Evolutionary conservation across 2,888 invertebrate species (phyloP), one percentile per base, ranked within the genome.

Genomic region (Dichetophora obliterata): DNA sequence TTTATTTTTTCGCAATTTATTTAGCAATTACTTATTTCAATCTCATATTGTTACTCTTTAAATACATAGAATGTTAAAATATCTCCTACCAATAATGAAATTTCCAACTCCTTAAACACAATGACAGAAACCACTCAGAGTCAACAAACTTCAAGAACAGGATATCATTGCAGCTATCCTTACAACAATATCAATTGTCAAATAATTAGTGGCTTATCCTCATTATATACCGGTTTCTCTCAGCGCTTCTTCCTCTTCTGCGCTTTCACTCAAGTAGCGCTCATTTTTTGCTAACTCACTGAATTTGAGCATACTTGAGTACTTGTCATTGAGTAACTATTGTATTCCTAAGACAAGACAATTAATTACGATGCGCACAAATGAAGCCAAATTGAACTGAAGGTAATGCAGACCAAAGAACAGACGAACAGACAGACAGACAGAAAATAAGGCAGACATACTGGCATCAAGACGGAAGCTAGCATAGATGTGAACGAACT

Each of bases 341-440:
- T 61, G 59, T 48, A 72, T 48, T 72, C 72, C 61, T 59, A 72
- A 61, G 61, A 72, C 72, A 72, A 24, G 61, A 61, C 72, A 48
- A 72, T 72, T 72, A 37, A 72, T 72, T 72, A 72, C 61, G 27
- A 27, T 50, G 68, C 50, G 24, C 68, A 48, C 50, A 24, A 68
- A 48, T 50, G 22, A 48, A 50, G 68, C 48, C 68, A 50, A 68
- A 50, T 48, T 34, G n/a, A 65, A 37, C 37, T 43, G 9, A 24
- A 9, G 22, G 11, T 22, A 27, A 11, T 48, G 68, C 31, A 68
- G 48, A 24, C 48, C 8, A 24, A 37, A 59, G 14, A 37, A 57
- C 19, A 59, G 59, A 57, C 8, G 31, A 31, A n/a, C 2, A 24
- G 31, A 16, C 63, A 24, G 31, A 16, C 63, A 63, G 27, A 31